A percentile compares a stretch with the other conserved stretches of the same genome.
phyloP scores from a whole-genome alignment of 2,113 vertebrate species.

The human (Homo sapiens) region DNA sequence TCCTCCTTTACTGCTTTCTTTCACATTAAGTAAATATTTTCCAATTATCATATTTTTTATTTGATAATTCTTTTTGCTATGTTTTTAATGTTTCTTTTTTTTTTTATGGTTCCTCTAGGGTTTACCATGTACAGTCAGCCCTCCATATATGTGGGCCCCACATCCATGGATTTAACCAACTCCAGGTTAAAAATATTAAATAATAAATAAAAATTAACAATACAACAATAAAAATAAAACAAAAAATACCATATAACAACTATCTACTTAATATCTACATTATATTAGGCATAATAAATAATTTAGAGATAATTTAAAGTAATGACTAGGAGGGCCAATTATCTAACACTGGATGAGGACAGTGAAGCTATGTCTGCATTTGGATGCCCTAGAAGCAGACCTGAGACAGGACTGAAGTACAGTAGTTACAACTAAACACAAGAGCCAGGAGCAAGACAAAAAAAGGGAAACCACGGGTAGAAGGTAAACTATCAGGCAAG shows the following conservation, averaged over 20 bases:
- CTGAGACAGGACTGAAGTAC: neutral
- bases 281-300: neutral
- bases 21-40: neutral
- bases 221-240: neutral
- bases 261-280: neutral
- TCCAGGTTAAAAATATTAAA: neutral
- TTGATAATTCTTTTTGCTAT: neutral
- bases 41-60: neutral
- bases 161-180: neutral
- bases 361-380: neutral
- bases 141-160: neutral
- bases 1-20: neutral
- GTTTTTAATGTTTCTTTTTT: neutral
- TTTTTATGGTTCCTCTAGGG: neutral
- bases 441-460: neutral
- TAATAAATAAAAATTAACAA: neutral
- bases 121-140: neutral
- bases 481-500: neutral
- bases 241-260: neutral
- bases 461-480: neutral
- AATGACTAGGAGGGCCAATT: neutral
- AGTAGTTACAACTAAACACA: neutral
- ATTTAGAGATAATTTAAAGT: neutral
- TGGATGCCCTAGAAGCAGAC: neutral
- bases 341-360: neutral